Evolutionary conservation across 1,140 invertebrate species (phyloP), one percentile per base, ranked within the genome.

Genomic region (Brachionus calyciflorus): DNA sequence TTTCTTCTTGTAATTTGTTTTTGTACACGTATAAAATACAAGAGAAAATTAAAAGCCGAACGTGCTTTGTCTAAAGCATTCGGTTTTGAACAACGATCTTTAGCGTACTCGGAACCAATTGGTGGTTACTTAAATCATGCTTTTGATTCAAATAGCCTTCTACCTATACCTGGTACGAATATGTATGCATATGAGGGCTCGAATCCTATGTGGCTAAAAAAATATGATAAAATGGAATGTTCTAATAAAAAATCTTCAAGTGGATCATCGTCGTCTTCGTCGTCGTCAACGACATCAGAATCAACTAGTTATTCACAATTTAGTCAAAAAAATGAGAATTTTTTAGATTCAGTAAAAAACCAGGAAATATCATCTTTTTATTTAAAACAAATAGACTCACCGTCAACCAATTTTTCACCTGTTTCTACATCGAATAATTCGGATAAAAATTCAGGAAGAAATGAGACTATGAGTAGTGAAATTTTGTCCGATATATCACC

Each of bases 111-210:
- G 19, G 60, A 65, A 14, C 37, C 40, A 21, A 44, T 44, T 44
- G 46, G 69, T 41, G 69, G 69, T 26, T 55, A 51, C 17, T 24
- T 73, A 30, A 73, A 73, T 33, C 51, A 49, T 33, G 69, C 44
- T 5, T 73, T 73, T 33, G 69, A 73, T 51, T 73, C 69, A 2
- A 73, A 73, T 12, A 73, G 26, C 51, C 37, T 73, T 21, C 37
- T 73, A 33, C 69, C 69, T n/a, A 73, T 73, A 40, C 69, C 69
- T 9, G 69, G 69, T 26, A 73, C 69, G 4, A 73, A 73, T 73
- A 24, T 73, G 19, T 73, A 73, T 24, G 44, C 69, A 3, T 73
- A 51, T 53, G 69, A 73, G 40, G 69, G 69, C 6, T 73, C 69
- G 33, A 73, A 73, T 49, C 69, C 69, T 3, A 49, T 73, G 2